Evolutionary conservation across 1,140 invertebrate genomes (phyloP), one percentile per base, ranked within the genome.

Genomic region (Onthophagus taurus): DNA sequence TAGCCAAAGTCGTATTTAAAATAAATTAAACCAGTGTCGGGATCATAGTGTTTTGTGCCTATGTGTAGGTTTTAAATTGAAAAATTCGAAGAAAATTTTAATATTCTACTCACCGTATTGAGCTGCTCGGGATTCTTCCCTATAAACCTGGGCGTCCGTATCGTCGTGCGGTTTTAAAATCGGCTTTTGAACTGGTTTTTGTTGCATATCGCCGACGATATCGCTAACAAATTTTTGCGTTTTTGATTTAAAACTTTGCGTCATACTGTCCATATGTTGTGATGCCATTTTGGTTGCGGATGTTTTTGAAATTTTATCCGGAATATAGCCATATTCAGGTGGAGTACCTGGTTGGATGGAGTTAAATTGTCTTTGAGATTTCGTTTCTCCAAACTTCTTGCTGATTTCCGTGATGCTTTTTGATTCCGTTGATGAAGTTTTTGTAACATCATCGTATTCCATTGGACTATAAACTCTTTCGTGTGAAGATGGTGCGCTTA

Each of bases 1-100:
- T 85, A 86, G 44, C 82, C 83, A 57, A 86, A 86, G 66, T 85
- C 82, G 58, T 85, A 85, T 65, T 86, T 85, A 71, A 85, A 85
- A 67, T 85, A 85, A 57, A 85, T 83, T 20, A 86, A 67, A 47
- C 81, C 81, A 17, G 80, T 82, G 52, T 83, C 78, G 48, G 79
- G 80, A 65, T 85, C 81, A 51, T 82, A 76, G 58, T 81, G 80
- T 65, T 84, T 84, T 47, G 80, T 81, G 60, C 82, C 82, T 84
- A 54, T n/a, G 19, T 9, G 31, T 16, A 34, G 31, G 26, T 6
- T 34, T 34, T 34, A 34, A 11, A 31, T 12, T 33, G 12, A 13
- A 16, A 34, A 34, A 17, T 34, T 14, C 8, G n/a, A 26, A 26
- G n/a, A 26, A 26, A 26, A 26, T n/a, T 26, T 26, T 7, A 26